Percentiles rank a stretch among this genome's conserved stretches.
Conservation (phyloP, 2,797 vertebrate genomes). For the Amphiprion clarkii region DNA sequence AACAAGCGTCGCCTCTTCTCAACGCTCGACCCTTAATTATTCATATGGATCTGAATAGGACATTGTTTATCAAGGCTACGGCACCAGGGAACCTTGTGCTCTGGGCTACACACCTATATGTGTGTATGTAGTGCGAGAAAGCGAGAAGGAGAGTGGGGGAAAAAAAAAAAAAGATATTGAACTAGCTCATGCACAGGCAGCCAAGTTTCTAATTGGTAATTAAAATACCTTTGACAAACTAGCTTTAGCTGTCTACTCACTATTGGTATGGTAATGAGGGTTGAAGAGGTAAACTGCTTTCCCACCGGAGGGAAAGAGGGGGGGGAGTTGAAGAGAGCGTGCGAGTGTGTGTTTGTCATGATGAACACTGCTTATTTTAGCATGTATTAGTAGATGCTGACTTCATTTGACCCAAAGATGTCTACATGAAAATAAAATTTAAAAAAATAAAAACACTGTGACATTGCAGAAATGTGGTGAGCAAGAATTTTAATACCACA, state of each 20-base stretch:
- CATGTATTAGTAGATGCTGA: conserved; percentile 10
- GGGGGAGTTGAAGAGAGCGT: conserved; percentile 19
- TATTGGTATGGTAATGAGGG: conserved; percentile 79
- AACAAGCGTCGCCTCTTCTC: conserved; percentile 73
- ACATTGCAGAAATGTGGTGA: background rate
- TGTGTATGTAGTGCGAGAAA: conserved; percentile 30
- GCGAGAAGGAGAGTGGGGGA: conserved; percentile 12
- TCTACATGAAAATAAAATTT: background rate
- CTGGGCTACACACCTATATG: conserved; percentile 51
- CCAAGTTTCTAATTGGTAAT: conserved; percentile 81
- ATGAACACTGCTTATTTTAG: conserved; percentile 33
- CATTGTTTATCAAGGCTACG: conserved; percentile 79
- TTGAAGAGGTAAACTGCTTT: conserved; percentile 74
- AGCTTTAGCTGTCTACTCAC: conserved; percentile 68
- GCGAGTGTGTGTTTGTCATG: conserved; percentile 23
- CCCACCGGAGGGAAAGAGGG: conserved; percentile 58
- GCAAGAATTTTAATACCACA: background rate
- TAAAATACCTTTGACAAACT: conserved; percentile 80
- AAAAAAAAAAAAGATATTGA: conserved; percentile 52
- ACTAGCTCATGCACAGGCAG: conserved; percentile 58
- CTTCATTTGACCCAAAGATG: conserved; percentile 32
- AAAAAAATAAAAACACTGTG: background rate
- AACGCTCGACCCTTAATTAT: conserved; percentile 76
- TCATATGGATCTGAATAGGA: conserved; percentile 79
- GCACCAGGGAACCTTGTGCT: conserved; percentile 65